Percentiles rank a stretch among this genome's conserved stretches.
These are phyloP conservation scores for Henicopernis longicauda DNA, from an alignment of 2,113 vertebrate genomes.

Conservation along the genomic window DNA sequence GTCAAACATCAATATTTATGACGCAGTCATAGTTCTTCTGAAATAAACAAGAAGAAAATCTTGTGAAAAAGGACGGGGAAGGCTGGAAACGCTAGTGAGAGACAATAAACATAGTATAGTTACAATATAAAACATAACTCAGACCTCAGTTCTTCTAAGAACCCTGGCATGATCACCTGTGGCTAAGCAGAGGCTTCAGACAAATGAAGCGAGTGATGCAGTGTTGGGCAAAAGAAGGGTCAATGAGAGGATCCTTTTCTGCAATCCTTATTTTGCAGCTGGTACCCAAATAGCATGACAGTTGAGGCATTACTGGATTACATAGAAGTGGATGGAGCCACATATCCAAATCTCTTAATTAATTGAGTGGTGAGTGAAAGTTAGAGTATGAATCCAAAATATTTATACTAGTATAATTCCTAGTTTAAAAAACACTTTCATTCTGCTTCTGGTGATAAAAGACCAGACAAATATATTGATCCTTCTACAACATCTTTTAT, in stretches of 20 bases:
- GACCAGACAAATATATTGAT: neutral
- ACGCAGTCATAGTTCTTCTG: neutral
- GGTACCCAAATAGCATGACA: neutral
- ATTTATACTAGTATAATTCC: neutral
- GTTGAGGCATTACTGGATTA: neutral
- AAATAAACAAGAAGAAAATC: constrained; percentile 26
- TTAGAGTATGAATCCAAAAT: neutral
- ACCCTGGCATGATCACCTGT: neutral
- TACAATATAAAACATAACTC: neutral
- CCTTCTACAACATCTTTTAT: neutral
- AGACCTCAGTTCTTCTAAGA: neutral
- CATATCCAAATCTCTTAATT: neutral
- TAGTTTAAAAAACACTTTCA: neutral
- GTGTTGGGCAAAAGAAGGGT: neutral
- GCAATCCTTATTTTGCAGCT: neutral
- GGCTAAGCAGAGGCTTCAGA: neutral
- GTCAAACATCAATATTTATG: constrained; percentile 47
- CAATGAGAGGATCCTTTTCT: neutral
- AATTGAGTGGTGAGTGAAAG: neutral
- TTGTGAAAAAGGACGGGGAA: neutral
- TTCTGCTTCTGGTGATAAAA: neutral
- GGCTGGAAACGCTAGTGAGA: neutral
- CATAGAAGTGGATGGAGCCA: neutral
- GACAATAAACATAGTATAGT: neutral
- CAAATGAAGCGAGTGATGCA: neutral